Evolutionary conservation across 1,140 invertebrate species (phyloP), one percentile per base, ranked within the genome.

Genomic region (Drosophila malerkotliana): DNA sequence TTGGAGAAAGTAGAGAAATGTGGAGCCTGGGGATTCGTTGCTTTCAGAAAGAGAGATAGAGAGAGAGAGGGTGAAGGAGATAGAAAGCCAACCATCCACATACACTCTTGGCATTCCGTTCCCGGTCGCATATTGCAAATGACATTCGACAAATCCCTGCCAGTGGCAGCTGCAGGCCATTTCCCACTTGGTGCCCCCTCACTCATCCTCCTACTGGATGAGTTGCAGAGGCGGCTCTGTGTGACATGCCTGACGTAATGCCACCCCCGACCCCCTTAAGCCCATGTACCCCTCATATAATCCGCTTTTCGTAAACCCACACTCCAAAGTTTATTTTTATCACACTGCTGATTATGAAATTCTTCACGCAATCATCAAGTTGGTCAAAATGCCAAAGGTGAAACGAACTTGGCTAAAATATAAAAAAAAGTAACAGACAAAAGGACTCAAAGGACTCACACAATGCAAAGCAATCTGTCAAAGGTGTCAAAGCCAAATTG

Each of bases 401-500:
- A 52, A 56, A 59, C 44, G 41, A 47, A 21, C 9, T 7, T n/a
- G 21, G 51, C 28, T 12, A 12, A 32, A 39, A 67, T 71, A 49
- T 24, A 10, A n/a, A n/a, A 49, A 15, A 18, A 55, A 9, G 37
- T n/a, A 14, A 10, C 34, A 39, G 37, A 44, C 41, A 44, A 44
- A 44, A 44, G 41, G 41, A 44, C 41, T 44, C 14, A 5, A 5
- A 12, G 14, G n/a, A 10, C 47, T 18, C 18, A n/a, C 51, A 67
- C 49, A 68, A 67, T 67, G 66, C 49, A 8, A 8, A 41, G 61
- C 82, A 81, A 85, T 85, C 82, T 81, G 81, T 87, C 82, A 85
- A 87, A 78, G 77, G 73, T 85, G 72, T 61, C 72, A 76, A 56
- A 69, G 72, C 63, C 48, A 44, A 61, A 61, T 53, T 30, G 58